Percentiles rank a stretch among this genome's conserved stretches.
Conservation (phyloP, 1,140 invertebrate species). For the Cotesia glomerata region DNA sequence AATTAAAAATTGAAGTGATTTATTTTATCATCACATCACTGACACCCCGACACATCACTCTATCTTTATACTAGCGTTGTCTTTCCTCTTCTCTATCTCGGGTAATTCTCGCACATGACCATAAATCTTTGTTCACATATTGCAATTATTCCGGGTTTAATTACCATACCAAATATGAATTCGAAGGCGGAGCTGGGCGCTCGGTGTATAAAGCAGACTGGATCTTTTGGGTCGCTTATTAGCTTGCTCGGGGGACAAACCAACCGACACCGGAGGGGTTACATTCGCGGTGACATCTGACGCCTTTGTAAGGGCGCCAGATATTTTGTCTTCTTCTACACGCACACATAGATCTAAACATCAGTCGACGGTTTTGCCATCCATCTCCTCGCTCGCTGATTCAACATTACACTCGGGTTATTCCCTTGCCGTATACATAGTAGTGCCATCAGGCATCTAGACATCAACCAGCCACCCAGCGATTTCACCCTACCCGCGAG, state of each 20-base stretch:
- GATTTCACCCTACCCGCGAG: slow-evolving; percentile 37
- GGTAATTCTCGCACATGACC: neutral
- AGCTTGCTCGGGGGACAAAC: slow-evolving; percentile 47
- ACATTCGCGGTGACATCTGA: slow-evolving; percentile 40
- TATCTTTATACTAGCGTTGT: neutral
- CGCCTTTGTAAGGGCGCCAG: slow-evolving; percentile 36
- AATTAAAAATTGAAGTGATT: neutral
- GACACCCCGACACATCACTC: neutral
- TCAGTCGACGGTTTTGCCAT: slow-evolving; percentile 22
- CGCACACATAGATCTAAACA: neutral
- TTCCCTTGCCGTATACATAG: neutral
- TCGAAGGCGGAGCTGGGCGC: slow-evolving; percentile 37
- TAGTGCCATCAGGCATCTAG: neutral
- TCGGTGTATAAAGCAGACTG: slow-evolving; percentile 12
- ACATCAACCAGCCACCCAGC: neutral
- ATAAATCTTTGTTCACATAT: slow-evolving; percentile 25
- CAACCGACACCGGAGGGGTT: neutral
- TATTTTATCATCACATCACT: neutral
- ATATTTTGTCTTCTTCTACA: slow-evolving; percentile 19
- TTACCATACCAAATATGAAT: slow-evolving; percentile 59
- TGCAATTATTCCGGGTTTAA: slow-evolving; percentile 51
- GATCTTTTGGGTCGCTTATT: slow-evolving; percentile 54
- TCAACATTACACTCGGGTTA: slow-evolving; percentile 16
- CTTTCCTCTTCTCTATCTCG: neutral
- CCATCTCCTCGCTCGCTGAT: slow-evolving; percentile 11